These are phyloP conservation scores for Zonotrichia leucophrys DNA, from an alignment of 2,113 vertebrate species.

Conservation along the genomic window DNA sequence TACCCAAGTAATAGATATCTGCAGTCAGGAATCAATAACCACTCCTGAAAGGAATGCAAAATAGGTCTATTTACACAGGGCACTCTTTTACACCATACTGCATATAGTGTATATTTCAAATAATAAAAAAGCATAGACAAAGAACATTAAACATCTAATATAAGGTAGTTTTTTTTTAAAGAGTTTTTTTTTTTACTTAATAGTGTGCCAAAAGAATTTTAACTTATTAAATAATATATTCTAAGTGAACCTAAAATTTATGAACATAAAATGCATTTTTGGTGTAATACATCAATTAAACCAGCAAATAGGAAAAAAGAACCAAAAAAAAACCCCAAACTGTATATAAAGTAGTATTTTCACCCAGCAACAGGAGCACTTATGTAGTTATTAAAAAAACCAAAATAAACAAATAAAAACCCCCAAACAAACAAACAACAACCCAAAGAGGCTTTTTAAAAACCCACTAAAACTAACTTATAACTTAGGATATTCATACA, in stretches of 20 bases:
- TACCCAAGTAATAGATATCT: constrained; percentile 69
- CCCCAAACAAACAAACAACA: not conserved
- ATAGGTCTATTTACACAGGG: constrained; percentile 73
- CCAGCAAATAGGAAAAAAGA: constrained; percentile 76
- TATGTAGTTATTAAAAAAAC: constrained; percentile 67
- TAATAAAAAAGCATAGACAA: constrained; percentile 75
- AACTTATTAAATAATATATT: constrained; percentile 89
- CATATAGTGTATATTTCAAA: constrained; percentile 70
- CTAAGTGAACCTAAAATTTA: constrained; percentile 84
- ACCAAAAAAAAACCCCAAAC: constrained; percentile 68
- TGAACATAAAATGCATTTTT: constrained; percentile 86
- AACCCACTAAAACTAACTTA: constrained; percentile 72
- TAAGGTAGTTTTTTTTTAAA: constrained; percentile 71
- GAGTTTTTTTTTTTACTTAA: constrained; percentile 73
- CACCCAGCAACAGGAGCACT: constrained; percentile 80
- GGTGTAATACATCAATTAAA: constrained; percentile 82
- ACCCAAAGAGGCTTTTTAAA: constrained; percentile 56
- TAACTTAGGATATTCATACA: constrained; percentile 74
- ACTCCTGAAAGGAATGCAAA: constrained; percentile 74
- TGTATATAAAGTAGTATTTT: constrained; percentile 75
- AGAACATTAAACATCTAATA: constrained; percentile 72
- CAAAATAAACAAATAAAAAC: not conserved
- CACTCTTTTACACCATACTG: constrained; percentile 69
- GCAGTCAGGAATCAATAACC: constrained; percentile 73
- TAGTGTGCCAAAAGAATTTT: constrained; percentile 82